These are phyloP conservation scores for Sebastolobus alascanus DNA, from an alignment of 2,797 vertebrate species.

Conservation along the genomic window DNA sequence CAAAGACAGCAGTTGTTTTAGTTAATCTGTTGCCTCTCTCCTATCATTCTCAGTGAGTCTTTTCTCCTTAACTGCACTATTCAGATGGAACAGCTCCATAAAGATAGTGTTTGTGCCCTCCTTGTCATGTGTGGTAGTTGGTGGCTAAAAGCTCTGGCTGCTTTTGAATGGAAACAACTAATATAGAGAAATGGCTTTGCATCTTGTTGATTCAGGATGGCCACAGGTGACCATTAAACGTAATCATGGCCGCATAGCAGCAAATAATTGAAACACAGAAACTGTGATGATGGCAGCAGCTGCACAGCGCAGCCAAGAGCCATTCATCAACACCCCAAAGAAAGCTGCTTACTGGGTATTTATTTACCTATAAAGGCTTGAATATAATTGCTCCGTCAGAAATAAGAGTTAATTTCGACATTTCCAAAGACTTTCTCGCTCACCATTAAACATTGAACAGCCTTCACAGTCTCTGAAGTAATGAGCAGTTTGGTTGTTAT, in stretches of 20 bases:
- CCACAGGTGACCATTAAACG: constrained; percentile 59
- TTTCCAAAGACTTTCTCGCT: constrained; percentile 16
- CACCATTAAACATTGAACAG: constrained; percentile 36
- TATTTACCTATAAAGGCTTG: constrained; percentile 30
- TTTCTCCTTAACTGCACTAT: not conserved
- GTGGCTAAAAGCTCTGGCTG: constrained; percentile 21
- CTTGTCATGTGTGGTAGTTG: not conserved
- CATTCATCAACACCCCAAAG: constrained; percentile 46
- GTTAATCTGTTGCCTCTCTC: not conserved
- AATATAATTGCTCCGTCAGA: constrained; percentile 25
- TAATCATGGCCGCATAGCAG: constrained; percentile 48
- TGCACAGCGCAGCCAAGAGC: constrained; percentile 12
- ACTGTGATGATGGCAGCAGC: constrained; percentile 42
- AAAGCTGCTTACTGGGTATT: constrained; percentile 37
- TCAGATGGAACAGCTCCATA: not conserved
- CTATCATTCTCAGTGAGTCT: constrained; percentile 2
- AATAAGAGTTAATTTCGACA: constrained; percentile 23
- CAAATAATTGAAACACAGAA: constrained; percentile 62
- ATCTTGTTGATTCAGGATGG: constrained; percentile 50
- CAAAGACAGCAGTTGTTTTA: not conserved
- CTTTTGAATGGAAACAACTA: constrained; percentile 36
- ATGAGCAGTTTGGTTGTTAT: constrained; percentile 45
- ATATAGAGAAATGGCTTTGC: constrained; percentile 37
- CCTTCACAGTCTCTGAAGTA: constrained; percentile 32
- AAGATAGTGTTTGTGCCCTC: not conserved